Evolutionary conservation across 1,140 invertebrate genomes (phyloP), one percentile per base, ranked within the genome.

Genomic region (Lepidurus apus): DNA sequence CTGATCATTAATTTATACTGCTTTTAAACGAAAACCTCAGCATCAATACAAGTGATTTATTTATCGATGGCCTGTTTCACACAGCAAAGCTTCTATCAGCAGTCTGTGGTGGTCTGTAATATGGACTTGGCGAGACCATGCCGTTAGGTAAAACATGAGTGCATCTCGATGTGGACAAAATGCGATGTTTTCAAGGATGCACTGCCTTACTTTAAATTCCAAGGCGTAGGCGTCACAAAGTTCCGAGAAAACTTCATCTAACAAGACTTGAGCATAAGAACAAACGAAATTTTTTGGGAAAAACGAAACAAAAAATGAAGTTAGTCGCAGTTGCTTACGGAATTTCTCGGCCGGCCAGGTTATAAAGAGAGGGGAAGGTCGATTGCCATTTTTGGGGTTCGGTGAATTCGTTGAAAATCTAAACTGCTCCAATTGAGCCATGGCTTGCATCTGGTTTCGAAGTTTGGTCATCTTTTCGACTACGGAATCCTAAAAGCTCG

Each of bases 81-180:
- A 43, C 9, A 78, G 43, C 53, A 78, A 75, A 7, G 42, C 43
- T 75, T 78, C 78, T 76, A 78, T n/a, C 53, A 43, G 42, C 10
- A 78, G 21, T 21, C 43, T 8, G 17, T 44, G 17, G 47, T 13
- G 21, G 53, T 21, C 17, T 42, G 74, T 74, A 9, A 78, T 74
- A 21, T 78, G 76, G 76, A 74, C 42, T 42, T 78, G 21, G 73
- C 75, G 78, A 1, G 42, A 42, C 78, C 78, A 78, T 26, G 73
- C 73, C 42, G 78, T 43, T 44, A 78, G 34, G 42, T 47, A 43
- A 74, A 78, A 78, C 73, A 75, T 75, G n/a, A 78, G 75, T 10
- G n/a, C 74, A 74, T 78, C 43, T 10, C 75, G 42, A 42, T 78
- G 24, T 10, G 7, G 9, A 11, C 65, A 75, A 78, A 75, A 74